Conservation (phyloP, 2,888 invertebrate species). For the Microplitis deprimator region DNA sequence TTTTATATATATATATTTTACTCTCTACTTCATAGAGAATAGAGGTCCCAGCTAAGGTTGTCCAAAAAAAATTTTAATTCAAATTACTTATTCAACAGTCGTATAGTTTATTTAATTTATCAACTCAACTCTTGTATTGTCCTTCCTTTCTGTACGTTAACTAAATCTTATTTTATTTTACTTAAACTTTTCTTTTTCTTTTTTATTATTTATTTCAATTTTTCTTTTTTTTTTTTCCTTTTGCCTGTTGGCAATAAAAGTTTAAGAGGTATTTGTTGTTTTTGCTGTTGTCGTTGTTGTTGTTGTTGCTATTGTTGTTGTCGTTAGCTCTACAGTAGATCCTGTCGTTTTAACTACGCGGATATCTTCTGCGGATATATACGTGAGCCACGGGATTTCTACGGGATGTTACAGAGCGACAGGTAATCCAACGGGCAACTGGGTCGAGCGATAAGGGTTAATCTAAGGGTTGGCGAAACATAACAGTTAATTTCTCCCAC, state of each 20-base stretch:
- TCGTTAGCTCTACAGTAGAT: conserved; percentile 23
- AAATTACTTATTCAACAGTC: background rate
- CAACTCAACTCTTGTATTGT: background rate
- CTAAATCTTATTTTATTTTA: conserved; percentile 2
- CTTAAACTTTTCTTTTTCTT: background rate
- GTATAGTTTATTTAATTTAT: background rate
- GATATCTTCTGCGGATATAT: conserved; percentile 49
- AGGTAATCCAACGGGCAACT: conserved; percentile 46
- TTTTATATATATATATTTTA: background rate
- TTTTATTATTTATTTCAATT: background rate
- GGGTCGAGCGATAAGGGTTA: conserved; percentile 48
- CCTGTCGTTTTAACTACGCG: conserved; percentile 32
- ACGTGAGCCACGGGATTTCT: conserved; percentile 47
- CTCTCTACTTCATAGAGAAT: conserved; percentile 1
- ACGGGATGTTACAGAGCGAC: conserved; percentile 45
- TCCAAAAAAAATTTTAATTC: background rate
- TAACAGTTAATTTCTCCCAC: conserved; percentile 45
- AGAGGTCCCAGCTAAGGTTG: conserved; percentile 50
- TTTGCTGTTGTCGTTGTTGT: background rate
- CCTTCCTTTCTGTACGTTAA: background rate
- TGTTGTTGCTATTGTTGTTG: background rate
- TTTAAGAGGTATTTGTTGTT: background rate
- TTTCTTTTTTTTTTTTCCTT: background rate
- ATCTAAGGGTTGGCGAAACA: conserved; percentile 47
- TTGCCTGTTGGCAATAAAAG: background rate